Evolutionary conservation across 2,797 vertebrate genomes (phyloP).

Genomic region (Premnoplex brunnescens): DNA sequence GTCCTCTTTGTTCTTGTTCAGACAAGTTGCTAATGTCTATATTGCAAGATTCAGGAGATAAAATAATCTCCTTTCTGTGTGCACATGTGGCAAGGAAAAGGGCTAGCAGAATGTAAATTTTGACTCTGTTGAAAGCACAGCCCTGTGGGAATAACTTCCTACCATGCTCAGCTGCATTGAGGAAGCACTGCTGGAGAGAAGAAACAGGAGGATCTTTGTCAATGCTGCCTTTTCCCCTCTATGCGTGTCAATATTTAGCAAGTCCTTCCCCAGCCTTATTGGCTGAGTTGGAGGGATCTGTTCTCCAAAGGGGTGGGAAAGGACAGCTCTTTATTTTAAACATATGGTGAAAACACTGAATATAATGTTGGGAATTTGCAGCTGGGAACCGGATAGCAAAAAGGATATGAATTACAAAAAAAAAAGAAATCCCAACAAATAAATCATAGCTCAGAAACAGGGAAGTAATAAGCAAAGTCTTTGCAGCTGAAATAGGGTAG

Average conservation of each 20-base stretch:
- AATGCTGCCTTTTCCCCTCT: background rate
- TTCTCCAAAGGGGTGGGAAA: slow-evolving; percentile 15
- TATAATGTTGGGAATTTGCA: background rate
- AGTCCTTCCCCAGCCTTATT: background rate
- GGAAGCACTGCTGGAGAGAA: background rate
- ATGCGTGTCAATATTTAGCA: background rate
- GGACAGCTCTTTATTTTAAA: background rate
- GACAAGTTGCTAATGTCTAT: background rate
- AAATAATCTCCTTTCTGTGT: background rate
- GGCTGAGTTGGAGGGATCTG: background rate
- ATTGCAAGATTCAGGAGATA: background rate
- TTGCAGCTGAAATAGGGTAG: background rate
- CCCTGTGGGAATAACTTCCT: background rate
- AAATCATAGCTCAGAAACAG: background rate
- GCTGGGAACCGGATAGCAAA: background rate
- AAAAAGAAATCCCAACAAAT: background rate
- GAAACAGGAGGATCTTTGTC: slow-evolving; percentile 7
- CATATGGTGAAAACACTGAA: slow-evolving; percentile 12
- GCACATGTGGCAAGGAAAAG: background rate
- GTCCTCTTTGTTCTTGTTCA: background rate
- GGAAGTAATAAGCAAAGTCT: background rate
- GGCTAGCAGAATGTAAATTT: background rate
- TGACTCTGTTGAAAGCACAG: background rate
- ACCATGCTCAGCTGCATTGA: background rate
- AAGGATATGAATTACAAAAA: background rate